Conservation (phyloP, 2,797 vertebrate species). For the Adelosebastes latens region DNA sequence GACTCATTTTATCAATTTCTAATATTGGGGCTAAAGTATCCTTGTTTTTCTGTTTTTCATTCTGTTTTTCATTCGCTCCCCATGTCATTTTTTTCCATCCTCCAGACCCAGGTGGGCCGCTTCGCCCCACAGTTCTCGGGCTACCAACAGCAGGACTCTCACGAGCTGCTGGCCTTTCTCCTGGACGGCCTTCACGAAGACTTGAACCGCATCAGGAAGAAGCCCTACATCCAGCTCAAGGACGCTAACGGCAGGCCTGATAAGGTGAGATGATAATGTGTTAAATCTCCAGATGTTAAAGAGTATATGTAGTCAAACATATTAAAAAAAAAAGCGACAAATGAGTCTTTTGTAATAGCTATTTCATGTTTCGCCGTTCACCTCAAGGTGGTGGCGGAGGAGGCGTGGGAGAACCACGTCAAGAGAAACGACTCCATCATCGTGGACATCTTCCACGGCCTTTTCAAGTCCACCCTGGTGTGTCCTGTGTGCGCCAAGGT, state of each 20-base stretch:
- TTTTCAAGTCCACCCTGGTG: constrained; percentile 98
- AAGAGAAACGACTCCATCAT: constrained; percentile 99
- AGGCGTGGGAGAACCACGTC: constrained; percentile 98
- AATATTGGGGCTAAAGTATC: not conserved
- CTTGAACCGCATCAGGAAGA: constrained; percentile 97
- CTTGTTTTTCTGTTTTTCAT: not conserved
- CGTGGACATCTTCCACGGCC: constrained; percentile 99
- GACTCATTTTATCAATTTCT: not conserved
- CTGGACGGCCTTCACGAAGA: constrained; percentile 97
- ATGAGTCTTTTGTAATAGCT: no score
- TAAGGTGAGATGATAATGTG: constrained; percentile 82
- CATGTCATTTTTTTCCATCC: not conserved
- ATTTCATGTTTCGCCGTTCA: not conserved
- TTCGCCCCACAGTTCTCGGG: constrained; percentile 99
- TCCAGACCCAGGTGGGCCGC: constrained; percentile 95
- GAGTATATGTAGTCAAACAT: no score
- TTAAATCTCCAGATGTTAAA: not conserved
- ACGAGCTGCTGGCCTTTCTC: constrained; percentile 97
- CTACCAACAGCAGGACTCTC: constrained; percentile 99
- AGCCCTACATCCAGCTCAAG: constrained; percentile 97
- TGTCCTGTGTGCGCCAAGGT: constrained; percentile 96
- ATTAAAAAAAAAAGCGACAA: not conserved
- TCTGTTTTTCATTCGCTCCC: not conserved
- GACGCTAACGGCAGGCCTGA: constrained; percentile 95
- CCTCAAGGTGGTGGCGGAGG: constrained; percentile 93